Evolutionary conservation across 2,888 invertebrate species (phyloP).

Genomic region (Lithosia quadra): DNA sequence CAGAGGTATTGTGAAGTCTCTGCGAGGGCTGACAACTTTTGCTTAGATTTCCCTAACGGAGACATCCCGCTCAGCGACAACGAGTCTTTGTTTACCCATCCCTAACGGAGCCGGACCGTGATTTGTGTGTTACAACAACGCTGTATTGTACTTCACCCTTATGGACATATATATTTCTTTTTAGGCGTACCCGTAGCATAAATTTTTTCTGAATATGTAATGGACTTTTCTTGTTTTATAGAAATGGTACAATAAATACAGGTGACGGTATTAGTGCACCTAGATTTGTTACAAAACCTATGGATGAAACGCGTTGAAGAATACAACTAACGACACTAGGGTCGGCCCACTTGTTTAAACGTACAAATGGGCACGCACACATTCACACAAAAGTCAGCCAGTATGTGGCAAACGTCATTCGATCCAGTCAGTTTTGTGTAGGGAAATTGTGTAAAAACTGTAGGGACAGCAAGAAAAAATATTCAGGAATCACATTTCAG

Average conservation of each 20-base stretch:
- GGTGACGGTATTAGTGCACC: neutral
- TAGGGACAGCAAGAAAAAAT: too few species aligned
- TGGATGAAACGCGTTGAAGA: too few species aligned
- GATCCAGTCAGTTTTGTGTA: too few species aligned
- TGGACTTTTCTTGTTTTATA: conserved; percentile 3
- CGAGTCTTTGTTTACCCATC: conserved; percentile 5
- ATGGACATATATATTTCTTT: neutral
- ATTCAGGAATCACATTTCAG: too few species aligned
- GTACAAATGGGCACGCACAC: too few species aligned
- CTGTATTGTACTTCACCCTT: neutral
- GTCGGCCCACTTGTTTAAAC: too few species aligned
- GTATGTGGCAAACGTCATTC: too few species aligned
- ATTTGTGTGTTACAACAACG: conserved; percentile 9
- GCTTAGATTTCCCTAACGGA: neutral
- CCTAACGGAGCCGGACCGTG: conserved; percentile 2
- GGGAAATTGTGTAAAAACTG: too few species aligned
- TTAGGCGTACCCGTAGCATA: neutral
- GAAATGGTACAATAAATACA: neutral
- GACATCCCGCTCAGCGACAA: neutral
- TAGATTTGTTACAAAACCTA: too few species aligned
- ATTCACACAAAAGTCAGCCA: too few species aligned
- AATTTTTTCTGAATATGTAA: neutral
- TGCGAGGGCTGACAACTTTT: neutral
- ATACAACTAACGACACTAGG: too few species aligned
- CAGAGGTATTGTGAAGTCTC: conserved; percentile 26